A percentile compares a stretch with the other conserved stretches of the same genome.
Conservation (phyloP, 2,888 invertebrate genomes). For the Anticlea derivata region DNA sequence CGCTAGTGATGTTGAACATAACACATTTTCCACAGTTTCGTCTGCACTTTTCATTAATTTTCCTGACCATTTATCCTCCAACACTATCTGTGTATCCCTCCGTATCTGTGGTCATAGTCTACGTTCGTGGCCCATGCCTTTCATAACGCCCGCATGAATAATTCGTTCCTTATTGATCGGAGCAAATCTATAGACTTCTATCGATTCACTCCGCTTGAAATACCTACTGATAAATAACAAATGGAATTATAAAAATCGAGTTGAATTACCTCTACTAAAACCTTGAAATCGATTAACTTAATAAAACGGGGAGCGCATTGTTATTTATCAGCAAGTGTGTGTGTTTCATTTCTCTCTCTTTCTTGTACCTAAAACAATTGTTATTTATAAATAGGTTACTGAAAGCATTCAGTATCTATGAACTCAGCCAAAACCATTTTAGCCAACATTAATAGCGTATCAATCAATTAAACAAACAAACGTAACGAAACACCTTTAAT, state of each 20-base stretch:
- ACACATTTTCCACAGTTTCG: slow-evolving; percentile 17
- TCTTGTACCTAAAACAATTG: slow-evolving; percentile 7
- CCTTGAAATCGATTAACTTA: too few species aligned
- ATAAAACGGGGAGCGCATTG: too few species aligned
- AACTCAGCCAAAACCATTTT: slow-evolving; percentile 17
- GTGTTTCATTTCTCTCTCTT: neutral
- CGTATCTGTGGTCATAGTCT: too few species aligned
- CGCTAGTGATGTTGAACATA: slow-evolving; percentile 30
- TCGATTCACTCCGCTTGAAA: too few species aligned
- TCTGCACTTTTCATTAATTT: slow-evolving; percentile 4
- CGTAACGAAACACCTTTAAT: slow-evolving; percentile 15
- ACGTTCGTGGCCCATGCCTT: too few species aligned
- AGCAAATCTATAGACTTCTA: neutral
- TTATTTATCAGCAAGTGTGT: neutral
- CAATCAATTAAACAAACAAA: slow-evolving; percentile 29
- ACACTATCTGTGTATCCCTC: too few species aligned
- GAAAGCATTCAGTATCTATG: slow-evolving; percentile 10
- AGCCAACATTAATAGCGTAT: slow-evolving; percentile 18
- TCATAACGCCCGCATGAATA: slow-evolving; percentile 12
- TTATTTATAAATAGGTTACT: slow-evolving; percentile 19
- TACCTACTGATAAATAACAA: too few species aligned
- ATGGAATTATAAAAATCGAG: too few species aligned
- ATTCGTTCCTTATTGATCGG: slow-evolving; percentile 10
- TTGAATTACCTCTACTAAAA: too few species aligned
- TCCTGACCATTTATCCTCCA: neutral